A percentile compares a stretch with the other conserved stretches of the same genome.
These are phyloP conservation scores for Stomatorhinus ivindoensis DNA, from an alignment of 2,113 vertebrate genomes.

Conservation along the genomic window DNA sequence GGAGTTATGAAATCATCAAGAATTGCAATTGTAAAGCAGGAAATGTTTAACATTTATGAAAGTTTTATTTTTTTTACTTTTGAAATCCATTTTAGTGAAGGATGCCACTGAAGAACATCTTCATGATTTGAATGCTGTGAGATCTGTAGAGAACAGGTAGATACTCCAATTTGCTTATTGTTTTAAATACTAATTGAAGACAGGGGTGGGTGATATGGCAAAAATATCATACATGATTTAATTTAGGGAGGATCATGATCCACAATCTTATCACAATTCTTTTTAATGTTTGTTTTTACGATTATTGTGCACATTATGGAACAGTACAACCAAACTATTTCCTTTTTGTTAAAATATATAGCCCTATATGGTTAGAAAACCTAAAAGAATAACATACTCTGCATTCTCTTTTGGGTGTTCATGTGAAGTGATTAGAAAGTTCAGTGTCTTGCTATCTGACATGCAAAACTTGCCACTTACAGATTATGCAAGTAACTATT, in stretches of 20 bases:
- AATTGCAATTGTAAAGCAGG: neutral
- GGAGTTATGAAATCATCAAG: neutral
- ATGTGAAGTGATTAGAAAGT: too few relatives aligned
- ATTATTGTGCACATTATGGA: neutral
- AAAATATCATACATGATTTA: neutral
- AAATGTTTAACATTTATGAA: neutral
- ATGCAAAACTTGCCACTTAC: too few relatives aligned
- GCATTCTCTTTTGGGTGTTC: too few relatives aligned
- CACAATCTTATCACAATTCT: neutral
- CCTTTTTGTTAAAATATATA: neutral
- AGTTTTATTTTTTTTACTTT: neutral
- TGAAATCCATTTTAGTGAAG: neutral
- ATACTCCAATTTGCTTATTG: neutral
- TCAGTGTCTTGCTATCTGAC: too few relatives aligned
- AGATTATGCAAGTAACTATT: too few relatives aligned
- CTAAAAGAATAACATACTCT: neutral
- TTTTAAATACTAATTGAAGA: neutral
- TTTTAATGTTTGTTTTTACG: neutral
- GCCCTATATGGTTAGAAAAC: neutral
- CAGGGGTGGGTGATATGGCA: neutral
- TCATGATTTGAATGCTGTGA: neutral
- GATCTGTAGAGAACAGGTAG: neutral
- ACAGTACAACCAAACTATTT: neutral
- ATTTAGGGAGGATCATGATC: neutral
- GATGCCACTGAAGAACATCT: neutral